These are phyloP conservation scores for Craterocephalus amniculus DNA, from an alignment of 2,797 vertebrate species.

Conservation along the genomic window DNA sequence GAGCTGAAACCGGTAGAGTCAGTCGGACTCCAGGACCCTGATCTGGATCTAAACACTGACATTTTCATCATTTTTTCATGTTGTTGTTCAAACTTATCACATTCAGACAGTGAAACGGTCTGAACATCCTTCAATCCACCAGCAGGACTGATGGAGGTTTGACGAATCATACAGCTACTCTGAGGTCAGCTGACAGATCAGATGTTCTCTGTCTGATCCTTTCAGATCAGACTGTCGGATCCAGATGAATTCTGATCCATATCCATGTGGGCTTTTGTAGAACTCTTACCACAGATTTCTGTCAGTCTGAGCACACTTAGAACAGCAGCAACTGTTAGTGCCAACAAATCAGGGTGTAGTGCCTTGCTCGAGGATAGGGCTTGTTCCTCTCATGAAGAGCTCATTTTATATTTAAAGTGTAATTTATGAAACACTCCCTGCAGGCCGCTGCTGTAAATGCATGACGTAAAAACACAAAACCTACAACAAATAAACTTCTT, in stretches of 20 bases:
- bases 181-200: too few species aligned
- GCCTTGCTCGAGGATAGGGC: neutral
- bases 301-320: too few species aligned
- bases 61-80: neutral
- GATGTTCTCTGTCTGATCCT: too few species aligned
- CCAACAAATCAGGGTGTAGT: neutral
- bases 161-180: too few species aligned
- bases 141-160: neutral
- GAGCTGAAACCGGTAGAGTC: neutral
- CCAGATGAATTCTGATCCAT: too few species aligned
- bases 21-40: neutral
- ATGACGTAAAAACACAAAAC: neutral
- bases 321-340: neutral
- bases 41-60: neutral
- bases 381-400: neutral
- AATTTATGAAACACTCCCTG: neutral
- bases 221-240: too few species aligned
- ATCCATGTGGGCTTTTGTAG: too few species aligned
- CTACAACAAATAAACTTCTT: neutral
- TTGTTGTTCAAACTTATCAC: too few species aligned
- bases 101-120: neutral
- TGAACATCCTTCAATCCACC: neutral
- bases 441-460: neutral
- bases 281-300: too few species aligned
- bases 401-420: neutral